Evolutionary conservation across 2,797 vertebrate species (phyloP).

Genomic region (Fratercula arctica): DNA sequence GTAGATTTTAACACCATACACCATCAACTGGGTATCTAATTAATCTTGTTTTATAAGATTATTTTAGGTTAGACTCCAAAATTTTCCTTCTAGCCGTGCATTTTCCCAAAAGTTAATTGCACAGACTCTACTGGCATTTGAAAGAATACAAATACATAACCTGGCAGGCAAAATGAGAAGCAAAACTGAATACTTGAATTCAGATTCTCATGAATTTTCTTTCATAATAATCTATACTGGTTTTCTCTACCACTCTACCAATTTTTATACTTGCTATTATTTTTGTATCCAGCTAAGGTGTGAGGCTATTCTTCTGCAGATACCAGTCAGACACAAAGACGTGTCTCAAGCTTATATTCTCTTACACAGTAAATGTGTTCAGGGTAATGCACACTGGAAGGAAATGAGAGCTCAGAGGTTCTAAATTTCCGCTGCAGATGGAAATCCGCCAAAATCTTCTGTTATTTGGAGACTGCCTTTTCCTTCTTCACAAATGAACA

Average conservation of each 20-base stretch:
- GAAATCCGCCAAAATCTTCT: slow-evolving; percentile 44
- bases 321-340: not conserved
- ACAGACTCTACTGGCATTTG: not conserved
- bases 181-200: not conserved
- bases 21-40: not conserved
- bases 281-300: not conserved
- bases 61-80: not conserved
- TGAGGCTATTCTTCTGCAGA: not conserved
- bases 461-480: slow-evolving; percentile 45
- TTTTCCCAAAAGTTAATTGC: not conserved
- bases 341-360: not conserved
- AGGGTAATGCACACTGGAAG: not conserved
- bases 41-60: not conserved
- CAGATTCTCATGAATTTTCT: not conserved
- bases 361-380: not conserved
- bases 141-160: not conserved
- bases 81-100: not conserved
- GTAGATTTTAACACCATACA: not conserved
- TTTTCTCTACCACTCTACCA: not conserved
- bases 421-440: slow-evolving; percentile 47
- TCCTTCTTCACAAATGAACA: slow-evolving; percentile 59
- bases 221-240: not conserved
- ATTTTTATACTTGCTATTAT: not conserved
- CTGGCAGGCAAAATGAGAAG: not conserved
- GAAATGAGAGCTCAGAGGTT: slow-evolving; percentile 32